These are phyloP conservation scores for Falco novaeseelandiae DNA, from an alignment of 2,797 vertebrate genomes.

Conservation along the genomic window DNA sequence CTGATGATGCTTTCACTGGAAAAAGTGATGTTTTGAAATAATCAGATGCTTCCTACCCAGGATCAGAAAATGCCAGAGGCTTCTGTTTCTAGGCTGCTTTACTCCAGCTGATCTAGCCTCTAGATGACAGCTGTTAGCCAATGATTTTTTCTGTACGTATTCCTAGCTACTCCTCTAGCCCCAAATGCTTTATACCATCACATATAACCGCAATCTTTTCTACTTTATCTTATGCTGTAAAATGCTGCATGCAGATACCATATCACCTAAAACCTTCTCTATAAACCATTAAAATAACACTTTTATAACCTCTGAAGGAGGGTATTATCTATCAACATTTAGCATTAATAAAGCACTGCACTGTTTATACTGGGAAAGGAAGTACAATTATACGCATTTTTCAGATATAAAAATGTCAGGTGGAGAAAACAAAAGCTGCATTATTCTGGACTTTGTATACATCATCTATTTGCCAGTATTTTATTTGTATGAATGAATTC, in stretches of 20 bases:
- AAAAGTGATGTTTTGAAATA: not conserved
- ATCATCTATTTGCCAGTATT: not conserved
- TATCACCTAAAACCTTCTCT: not conserved
- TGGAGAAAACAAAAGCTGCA: slow-evolving; percentile 11
- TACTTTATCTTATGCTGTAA: not conserved
- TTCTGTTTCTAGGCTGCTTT: not conserved
- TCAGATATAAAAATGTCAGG: not conserved
- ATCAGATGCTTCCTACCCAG: not conserved
- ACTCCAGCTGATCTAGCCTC: not conserved
- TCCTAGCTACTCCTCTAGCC: not conserved
- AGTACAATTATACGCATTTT: not conserved
- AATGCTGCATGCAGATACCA: not conserved
- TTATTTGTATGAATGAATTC: not conserved
- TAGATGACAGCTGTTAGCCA: not conserved
- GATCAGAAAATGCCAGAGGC: not conserved
- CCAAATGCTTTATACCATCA: not conserved
- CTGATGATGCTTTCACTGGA: not conserved
- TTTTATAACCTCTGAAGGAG: not conserved
- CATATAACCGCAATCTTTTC: not conserved
- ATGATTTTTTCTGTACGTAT: not conserved
- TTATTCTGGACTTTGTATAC: not conserved
- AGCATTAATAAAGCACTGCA: not conserved
- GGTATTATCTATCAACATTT: not conserved
- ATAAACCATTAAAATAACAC: not conserved
- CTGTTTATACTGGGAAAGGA: not conserved